phyloP scores from a whole-genome alignment of 2,888 invertebrate genomes.

The Endotricha flammealis region DNA sequence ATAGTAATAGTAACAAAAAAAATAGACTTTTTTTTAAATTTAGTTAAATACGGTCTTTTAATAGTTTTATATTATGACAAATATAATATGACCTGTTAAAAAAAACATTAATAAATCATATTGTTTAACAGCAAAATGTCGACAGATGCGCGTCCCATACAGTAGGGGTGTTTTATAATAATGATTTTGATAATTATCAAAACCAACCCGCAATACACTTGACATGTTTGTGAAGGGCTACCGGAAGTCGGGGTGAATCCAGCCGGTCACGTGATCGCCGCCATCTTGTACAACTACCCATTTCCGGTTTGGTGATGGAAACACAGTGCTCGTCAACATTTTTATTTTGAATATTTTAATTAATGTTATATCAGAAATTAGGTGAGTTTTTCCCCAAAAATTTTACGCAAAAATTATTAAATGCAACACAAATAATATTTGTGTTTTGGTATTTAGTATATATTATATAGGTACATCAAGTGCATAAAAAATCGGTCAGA shows the following conservation, averaged over 20 bases:
- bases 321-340: constrained; percentile 51
- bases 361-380: not conserved
- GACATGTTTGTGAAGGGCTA: constrained; percentile 60
- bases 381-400: too few species aligned
- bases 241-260: constrained; percentile 74
- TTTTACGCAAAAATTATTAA: too few species aligned
- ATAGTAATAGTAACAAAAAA: too few species aligned
- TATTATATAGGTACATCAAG: too few species aligned
- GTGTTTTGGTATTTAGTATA: too few species aligned
- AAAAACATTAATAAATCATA: constrained; percentile 6
- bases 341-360: too few species aligned
- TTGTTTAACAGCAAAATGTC: constrained; percentile 38
- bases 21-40: too few species aligned
- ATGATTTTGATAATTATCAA: constrained; percentile 61
- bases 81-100: too few species aligned
- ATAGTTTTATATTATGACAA: too few species aligned
- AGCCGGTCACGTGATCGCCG: constrained; percentile 66
- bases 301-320: constrained; percentile 57
- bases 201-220: constrained; percentile 69
- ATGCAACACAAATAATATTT: not conserved
- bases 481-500: too few species aligned
- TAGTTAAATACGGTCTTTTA: too few species aligned
- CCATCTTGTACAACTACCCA: constrained; percentile 72
- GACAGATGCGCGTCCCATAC: constrained; percentile 59
- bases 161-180: constrained; percentile 46